phyloP scores from a whole-genome alignment of 2,888 invertebrate genomes.

The Chironomus tentans region DNA sequence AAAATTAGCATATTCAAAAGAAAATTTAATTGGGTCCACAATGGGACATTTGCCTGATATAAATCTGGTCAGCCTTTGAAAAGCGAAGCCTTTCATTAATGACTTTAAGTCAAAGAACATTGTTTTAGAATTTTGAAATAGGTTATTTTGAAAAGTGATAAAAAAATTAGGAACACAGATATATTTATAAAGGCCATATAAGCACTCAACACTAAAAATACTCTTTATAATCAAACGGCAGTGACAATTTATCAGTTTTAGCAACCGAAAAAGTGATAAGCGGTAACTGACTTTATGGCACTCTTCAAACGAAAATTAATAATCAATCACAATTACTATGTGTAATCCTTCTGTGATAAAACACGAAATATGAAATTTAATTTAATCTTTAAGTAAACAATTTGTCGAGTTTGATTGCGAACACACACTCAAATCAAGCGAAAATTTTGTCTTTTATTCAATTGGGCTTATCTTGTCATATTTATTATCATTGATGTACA shows the following conservation, averaged over 20 bases:
- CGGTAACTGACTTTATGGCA: not conserved
- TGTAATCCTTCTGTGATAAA: conserved; percentile 8
- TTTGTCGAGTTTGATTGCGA: too few relatives aligned
- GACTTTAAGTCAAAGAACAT: too few relatives aligned
- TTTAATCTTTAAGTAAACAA: not conserved
- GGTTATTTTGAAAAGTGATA: too few relatives aligned
- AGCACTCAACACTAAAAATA: not conserved
- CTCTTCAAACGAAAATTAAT: conserved; percentile 19
- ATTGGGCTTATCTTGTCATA: conserved; percentile 20
- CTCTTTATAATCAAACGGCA: not conserved
- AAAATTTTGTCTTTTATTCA: not conserved
- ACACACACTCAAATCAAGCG: too few relatives aligned
- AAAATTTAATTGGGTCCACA: too few relatives aligned
- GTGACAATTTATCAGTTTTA: conserved; percentile 6
- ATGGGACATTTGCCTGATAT: too few relatives aligned
- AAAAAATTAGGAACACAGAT: too few relatives aligned
- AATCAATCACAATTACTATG: conserved; percentile 19
- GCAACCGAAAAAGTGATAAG: not conserved
- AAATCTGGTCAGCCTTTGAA: too few relatives aligned
- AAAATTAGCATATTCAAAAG: too few relatives aligned
- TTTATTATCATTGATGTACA: conserved; percentile 20
- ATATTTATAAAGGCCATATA: too few relatives aligned
- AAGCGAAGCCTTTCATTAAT: too few relatives aligned
- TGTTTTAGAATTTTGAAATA: too few relatives aligned
- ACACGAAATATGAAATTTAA: not conserved